Conservation (phyloP, 2,113 vertebrate species). For the Nicator chloris region DNA sequence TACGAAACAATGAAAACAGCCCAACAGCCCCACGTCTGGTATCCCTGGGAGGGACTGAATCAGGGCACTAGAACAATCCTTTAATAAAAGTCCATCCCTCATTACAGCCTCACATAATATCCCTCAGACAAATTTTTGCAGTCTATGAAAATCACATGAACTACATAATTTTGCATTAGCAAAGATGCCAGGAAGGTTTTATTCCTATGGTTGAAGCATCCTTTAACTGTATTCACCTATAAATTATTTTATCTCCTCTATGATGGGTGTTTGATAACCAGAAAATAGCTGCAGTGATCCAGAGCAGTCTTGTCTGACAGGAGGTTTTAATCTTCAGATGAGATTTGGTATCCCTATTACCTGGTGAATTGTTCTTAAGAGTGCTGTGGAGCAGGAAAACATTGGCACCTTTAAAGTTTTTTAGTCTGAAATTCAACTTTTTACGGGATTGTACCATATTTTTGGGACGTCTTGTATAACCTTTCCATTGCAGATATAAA, state of each 20-base stretch:
- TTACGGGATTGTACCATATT: background rate
- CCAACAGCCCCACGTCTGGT: background rate
- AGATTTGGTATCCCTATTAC: background rate
- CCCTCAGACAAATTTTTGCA: background rate
- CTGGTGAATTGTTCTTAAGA: background rate
- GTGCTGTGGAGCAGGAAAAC: rapidly evolving
- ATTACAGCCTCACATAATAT: background rate
- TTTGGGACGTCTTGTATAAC: background rate
- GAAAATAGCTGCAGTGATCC: background rate
- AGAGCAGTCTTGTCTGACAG: background rate
- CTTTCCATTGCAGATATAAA: background rate
- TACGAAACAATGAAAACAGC: background rate
- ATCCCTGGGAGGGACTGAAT: background rate
- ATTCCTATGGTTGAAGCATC: background rate
- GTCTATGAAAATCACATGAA: background rate
- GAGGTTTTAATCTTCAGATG: background rate
- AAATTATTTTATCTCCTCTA: background rate
- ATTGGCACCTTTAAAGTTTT: background rate
- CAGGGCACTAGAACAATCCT: background rate
- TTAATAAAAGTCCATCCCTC: background rate
- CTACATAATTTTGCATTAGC: background rate
- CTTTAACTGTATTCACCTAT: background rate
- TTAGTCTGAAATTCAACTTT: background rate
- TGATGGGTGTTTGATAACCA: background rate
- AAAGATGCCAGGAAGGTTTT: background rate